These are phyloP conservation scores for Thereva nobilitata DNA, from an alignment of 2,888 invertebrate genomes.

Conservation along the genomic window DNA sequence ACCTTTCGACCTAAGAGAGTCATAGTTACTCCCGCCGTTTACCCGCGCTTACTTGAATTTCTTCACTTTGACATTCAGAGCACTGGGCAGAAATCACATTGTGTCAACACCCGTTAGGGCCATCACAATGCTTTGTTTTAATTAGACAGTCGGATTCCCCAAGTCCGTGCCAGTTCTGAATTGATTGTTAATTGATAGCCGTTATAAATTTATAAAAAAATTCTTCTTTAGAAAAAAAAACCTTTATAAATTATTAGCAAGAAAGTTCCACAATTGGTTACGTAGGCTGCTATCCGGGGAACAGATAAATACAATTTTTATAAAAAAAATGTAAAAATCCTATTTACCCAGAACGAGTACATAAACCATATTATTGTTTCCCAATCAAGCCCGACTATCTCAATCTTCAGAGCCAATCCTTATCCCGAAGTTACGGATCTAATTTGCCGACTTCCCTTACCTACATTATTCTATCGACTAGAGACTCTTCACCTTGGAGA, in stretches of 20 bases:
- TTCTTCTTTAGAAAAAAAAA: background rate
- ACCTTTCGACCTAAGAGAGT: conserved; percentile 49
- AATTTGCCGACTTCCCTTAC: conserved; percentile 71
- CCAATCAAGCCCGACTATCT: conserved; percentile 64
- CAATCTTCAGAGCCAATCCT: conserved; percentile 75
- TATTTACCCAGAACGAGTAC: conserved; percentile 46
- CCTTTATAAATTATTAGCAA: conserved; percentile 42
- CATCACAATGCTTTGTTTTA: conserved; percentile 72
- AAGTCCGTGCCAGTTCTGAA: conserved; percentile 68
- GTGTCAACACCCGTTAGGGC: conserved; percentile 65
- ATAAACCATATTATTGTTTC: conserved; percentile 48
- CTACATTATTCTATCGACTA: conserved; percentile 70
- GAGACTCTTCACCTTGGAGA: conserved; percentile 74
- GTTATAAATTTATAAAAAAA: conserved; percentile 44
- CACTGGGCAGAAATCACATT: conserved; percentile 74
- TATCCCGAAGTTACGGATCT: conserved; percentile 63
- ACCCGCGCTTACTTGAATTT: conserved; percentile 62
- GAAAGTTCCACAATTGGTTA: conserved; percentile 41
- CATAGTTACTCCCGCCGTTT: conserved; percentile 63
- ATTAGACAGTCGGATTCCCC: conserved; percentile 70
- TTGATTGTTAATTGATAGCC: conserved; percentile 62
- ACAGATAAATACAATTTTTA: background rate
- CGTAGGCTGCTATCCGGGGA: conserved; percentile 43
- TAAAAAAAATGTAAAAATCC: conserved; percentile 42
- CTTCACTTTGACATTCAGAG: conserved; percentile 66